Evolutionary conservation across 2,113 vertebrate genomes (phyloP).

Genomic region (Hyperopisus bebe): DNA sequence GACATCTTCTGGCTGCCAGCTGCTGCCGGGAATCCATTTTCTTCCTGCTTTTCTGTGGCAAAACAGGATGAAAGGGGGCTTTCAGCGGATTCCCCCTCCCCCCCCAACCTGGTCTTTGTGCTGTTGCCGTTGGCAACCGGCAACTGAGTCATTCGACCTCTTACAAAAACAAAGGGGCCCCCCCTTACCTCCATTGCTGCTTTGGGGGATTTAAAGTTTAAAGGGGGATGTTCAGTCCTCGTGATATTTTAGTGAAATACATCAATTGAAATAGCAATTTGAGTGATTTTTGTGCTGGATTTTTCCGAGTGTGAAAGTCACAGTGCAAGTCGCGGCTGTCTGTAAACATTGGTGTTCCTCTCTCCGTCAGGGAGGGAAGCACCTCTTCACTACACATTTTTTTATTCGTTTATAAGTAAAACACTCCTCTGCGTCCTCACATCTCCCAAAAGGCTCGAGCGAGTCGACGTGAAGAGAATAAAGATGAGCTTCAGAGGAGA

Average conservation of each 20-base stretch:
- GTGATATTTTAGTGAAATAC: neutral
- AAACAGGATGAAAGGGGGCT: slow-evolving; percentile 65
- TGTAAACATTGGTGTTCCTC: slow-evolving; percentile 16
- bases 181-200: slow-evolving; percentile 20
- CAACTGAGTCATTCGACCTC: slow-evolving; percentile 51
- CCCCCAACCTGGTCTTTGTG: neutral
- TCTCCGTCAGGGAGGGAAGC: slow-evolving; percentile 40
- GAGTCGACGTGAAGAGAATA: neutral
- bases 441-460: neutral
- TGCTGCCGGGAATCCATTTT: slow-evolving; percentile 50
- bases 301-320: neutral
- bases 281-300: neutral
- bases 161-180: slow-evolving; percentile 36
- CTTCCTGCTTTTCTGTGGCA: slow-evolving; percentile 47
- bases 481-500: neutral
- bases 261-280: neutral
- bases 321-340: neutral
- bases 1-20: slow-evolving; percentile 29
- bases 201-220: slow-evolving; percentile 65
- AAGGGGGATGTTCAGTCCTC: slow-evolving; percentile 39
- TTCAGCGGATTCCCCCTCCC: slow-evolving; percentile 36
- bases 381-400: neutral
- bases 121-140: slow-evolving; percentile 47
- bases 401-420: slow-evolving; percentile 33
- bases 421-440: slow-evolving; percentile 42